Percentiles rank a stretch among this genome's conserved stretches.
These are phyloP conservation scores for Aptenodytes patagonicus DNA, from an alignment of 2,113 vertebrate genomes.

Conservation along the genomic window DNA sequence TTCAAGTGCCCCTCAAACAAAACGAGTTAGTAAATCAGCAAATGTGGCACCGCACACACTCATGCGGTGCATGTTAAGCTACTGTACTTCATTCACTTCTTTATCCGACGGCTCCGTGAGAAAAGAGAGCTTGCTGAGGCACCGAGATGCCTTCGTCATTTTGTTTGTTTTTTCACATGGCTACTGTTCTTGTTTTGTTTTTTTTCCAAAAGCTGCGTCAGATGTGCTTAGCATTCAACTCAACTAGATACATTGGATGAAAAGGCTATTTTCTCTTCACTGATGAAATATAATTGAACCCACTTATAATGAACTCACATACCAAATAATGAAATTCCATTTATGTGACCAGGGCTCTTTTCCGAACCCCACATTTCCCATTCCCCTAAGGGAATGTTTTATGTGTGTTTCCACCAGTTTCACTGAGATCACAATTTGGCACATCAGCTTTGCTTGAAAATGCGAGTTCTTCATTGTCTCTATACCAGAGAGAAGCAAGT, in stretches of 20 bases:
- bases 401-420: constrained; percentile 7
- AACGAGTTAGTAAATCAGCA: constrained; percentile 42
- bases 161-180: constrained; percentile 51
- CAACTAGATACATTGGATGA: constrained; percentile 33
- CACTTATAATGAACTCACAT: constrained; percentile 55
- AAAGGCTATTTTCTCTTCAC: constrained; percentile 51
- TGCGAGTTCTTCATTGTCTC: not conserved
- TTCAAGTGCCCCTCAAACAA: constrained; percentile 51
- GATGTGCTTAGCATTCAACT: constrained; percentile 53
- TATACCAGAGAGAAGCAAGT: not conserved
- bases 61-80: constrained; percentile 30
- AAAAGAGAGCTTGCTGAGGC: not conserved
- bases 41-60: not conserved
- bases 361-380: constrained; percentile 16
- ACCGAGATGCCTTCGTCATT: constrained; percentile 2
- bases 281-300: constrained; percentile 60
- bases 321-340: constrained; percentile 38
- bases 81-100: constrained; percentile 47
- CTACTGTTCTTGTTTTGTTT: constrained; percentile 33
- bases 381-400: not conserved
- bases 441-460: not conserved
- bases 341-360: constrained; percentile 3
- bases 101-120: not conserved
- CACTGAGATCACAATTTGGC: constrained; percentile 50
- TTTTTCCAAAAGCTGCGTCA: constrained; percentile 19